These are phyloP conservation scores for Drosophila merina DNA, from an alignment of 2,888 invertebrate species.

Conservation along the genomic window DNA sequence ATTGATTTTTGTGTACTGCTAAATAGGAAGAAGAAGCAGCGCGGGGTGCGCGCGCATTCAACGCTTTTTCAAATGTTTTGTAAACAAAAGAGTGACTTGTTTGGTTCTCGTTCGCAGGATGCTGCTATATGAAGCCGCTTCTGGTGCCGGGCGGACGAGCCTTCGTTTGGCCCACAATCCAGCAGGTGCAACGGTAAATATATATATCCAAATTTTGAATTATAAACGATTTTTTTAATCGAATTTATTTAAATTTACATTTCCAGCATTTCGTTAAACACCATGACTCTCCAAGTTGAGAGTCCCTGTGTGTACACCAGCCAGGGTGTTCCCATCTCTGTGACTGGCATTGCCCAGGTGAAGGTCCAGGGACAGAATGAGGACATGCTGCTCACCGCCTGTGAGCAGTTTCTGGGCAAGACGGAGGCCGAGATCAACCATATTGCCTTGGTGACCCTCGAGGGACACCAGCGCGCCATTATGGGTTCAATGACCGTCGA, in stretches of 20 bases:
- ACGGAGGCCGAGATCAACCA: conserved; percentile 94
- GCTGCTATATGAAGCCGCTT: conserved; percentile 96
- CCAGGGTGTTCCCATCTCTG: conserved; percentile 98
- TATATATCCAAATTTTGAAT: background rate
- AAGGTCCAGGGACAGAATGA: conserved; percentile 90
- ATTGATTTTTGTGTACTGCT: conserved; percentile 75
- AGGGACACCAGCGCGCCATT: conserved; percentile 97
- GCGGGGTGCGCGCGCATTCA: conserved; percentile 43
- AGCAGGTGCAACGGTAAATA: conserved; percentile 90
- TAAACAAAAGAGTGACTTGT: conserved; percentile 36
- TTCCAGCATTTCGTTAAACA: conserved; percentile 95
- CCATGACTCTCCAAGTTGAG: conserved; percentile 98
- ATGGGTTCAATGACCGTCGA: conserved; percentile 99
- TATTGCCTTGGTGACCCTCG: conserved; percentile 95
- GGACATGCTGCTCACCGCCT: conserved; percentile 91
- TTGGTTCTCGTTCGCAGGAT: conserved; percentile 87
- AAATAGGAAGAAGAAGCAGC: conserved; percentile 13
- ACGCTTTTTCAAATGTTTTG: conserved; percentile 55
- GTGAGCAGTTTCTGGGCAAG: conserved; percentile 97
- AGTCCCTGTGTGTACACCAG: conserved; percentile 98
- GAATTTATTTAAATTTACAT: background rate
- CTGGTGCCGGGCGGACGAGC: conserved; percentile 98
- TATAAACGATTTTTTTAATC: conserved; percentile 27
- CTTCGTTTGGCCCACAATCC: conserved; percentile 97
- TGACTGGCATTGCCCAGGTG: conserved; percentile 98